A percentile compares a stretch with the other conserved stretches of the same genome.
Evolutionary conservation across 2,113 vertebrate genomes (phyloP).

Genomic region (Onychostoma macrolepis): DNA sequence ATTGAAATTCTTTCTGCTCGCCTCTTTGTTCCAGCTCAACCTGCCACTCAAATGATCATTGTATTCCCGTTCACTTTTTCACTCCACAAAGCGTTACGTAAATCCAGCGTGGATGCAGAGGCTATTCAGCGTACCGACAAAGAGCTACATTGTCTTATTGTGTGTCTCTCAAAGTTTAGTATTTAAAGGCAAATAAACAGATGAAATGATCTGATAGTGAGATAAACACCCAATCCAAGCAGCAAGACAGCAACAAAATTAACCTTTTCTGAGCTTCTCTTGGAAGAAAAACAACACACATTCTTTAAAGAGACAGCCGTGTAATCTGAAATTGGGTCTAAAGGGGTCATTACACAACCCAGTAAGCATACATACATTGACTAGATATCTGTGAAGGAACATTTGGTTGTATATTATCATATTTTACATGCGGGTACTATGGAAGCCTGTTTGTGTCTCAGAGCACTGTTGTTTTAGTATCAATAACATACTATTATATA

Average conservation of each 20-base stretch:
- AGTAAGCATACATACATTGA: background rate
- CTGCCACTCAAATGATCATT: slow-evolving; percentile 61
- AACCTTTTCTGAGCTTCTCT: background rate
- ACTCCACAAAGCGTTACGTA: slow-evolving; percentile 26
- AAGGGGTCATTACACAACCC: slow-evolving; percentile 12
- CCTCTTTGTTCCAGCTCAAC: slow-evolving; percentile 59
- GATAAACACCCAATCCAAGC: slow-evolving; percentile 10
- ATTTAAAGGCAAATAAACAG: slow-evolving; percentile 40
- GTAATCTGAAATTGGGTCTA: background rate
- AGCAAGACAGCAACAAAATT: background rate
- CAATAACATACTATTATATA: background rate
- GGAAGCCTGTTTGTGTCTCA: background rate
- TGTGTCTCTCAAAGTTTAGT: slow-evolving; percentile 29
- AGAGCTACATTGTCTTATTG: slow-evolving; percentile 21
- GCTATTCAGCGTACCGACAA: slow-evolving; percentile 29
- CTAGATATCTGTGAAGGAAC: background rate
- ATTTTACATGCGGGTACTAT: background rate
- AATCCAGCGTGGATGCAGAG: slow-evolving; percentile 41
- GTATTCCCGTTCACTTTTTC: slow-evolving; percentile 43
- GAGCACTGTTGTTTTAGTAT: background rate
- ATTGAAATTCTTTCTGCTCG: slow-evolving; percentile 70
- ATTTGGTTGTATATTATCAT: background rate
- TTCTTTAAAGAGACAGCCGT: background rate
- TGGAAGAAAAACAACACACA: background rate
- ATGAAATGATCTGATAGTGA: slow-evolving; percentile 31